phyloP scores from a whole-genome alignment of 2,888 invertebrate species.

The Eristalis tenax region DNA sequence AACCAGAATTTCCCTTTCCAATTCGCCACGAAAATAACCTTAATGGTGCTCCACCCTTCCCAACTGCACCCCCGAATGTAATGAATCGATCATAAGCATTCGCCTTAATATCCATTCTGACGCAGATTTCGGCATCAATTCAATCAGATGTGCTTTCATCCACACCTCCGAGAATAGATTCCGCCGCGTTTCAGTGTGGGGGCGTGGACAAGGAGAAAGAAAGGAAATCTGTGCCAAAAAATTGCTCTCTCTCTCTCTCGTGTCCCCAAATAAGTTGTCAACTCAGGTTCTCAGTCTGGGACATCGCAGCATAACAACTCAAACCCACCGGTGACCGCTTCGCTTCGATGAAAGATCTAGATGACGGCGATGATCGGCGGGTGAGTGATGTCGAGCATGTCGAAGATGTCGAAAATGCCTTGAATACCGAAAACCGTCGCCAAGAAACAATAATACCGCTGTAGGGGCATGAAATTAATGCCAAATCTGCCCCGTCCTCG shows the following conservation, averaged over 20 bases:
- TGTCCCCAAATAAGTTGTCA: background rate
- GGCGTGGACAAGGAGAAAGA: background rate
- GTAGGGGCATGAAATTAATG: background rate
- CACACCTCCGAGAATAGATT: background rate
- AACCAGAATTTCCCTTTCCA: background rate
- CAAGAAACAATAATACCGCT: background rate
- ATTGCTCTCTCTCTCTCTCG: background rate
- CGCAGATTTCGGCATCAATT: background rate
- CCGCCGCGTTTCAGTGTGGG: background rate
- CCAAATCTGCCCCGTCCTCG: background rate
- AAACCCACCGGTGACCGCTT: background rate
- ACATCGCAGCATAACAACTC: background rate
- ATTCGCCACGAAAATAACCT: background rate
- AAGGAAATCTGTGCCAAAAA: background rate
- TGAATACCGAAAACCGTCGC: background rate
- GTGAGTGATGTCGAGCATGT: background rate
- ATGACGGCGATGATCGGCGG: background rate
- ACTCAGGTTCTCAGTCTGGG: background rate
- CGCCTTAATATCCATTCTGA: background rate
- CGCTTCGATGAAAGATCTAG: background rate
- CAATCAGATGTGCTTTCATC: background rate
- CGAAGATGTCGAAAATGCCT: background rate
- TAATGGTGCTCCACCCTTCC: background rate
- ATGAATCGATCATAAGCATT: background rate
- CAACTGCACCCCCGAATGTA: background rate